A percentile compares a stretch with the other conserved stretches of the same genome.
These are phyloP conservation scores for Trachelus troglodyta DNA, from an alignment of 2,888 invertebrate genomes.

Conservation along the genomic window DNA sequence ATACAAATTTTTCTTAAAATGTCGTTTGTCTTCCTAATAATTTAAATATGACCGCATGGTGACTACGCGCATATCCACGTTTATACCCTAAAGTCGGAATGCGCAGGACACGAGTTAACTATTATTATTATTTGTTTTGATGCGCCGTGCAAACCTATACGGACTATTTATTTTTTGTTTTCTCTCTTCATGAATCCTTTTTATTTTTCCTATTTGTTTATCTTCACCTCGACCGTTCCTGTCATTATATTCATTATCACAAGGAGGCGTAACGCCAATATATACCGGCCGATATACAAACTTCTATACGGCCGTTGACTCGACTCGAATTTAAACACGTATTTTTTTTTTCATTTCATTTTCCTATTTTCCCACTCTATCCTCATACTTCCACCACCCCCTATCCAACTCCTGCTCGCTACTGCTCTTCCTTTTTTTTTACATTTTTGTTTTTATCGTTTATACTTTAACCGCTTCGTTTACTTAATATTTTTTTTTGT, in stretches of 20 bases:
- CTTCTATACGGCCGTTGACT: not conserved
- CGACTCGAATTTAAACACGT: slow-evolving; percentile 4
- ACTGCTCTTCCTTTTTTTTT: slow-evolving; percentile 21
- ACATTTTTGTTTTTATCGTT: not conserved
- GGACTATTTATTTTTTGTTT: slow-evolving; percentile 7
- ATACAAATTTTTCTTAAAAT: not conserved
- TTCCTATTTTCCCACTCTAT: slow-evolving; percentile 13
- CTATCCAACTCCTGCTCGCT: slow-evolving; percentile 24
- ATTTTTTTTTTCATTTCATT: slow-evolving; percentile 14
- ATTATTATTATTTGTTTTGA: slow-evolving; percentile 15
- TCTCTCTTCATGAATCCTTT: slow-evolving; percentile 15
- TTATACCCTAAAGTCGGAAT: not conserved
- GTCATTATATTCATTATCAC: slow-evolving; percentile 20
- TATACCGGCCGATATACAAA: not conserved
- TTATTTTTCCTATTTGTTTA: slow-evolving; percentile 11
- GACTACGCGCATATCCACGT: not conserved
- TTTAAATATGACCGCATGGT: not conserved
- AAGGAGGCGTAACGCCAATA: slow-evolving; percentile 10
- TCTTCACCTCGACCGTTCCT: slow-evolving; percentile 13
- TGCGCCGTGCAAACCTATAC: not conserved
- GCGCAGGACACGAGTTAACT: slow-evolving; percentile 13
- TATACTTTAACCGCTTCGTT: not conserved
- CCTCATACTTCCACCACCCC: slow-evolving; percentile 4
- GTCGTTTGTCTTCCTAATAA: not conserved
- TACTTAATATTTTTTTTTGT: slow-evolving; percentile 8